Evolutionary conservation across 2,888 invertebrate species (phyloP), one percentile per base, ranked within the genome.

Genomic region (Eupithecia subfuscata): DNA sequence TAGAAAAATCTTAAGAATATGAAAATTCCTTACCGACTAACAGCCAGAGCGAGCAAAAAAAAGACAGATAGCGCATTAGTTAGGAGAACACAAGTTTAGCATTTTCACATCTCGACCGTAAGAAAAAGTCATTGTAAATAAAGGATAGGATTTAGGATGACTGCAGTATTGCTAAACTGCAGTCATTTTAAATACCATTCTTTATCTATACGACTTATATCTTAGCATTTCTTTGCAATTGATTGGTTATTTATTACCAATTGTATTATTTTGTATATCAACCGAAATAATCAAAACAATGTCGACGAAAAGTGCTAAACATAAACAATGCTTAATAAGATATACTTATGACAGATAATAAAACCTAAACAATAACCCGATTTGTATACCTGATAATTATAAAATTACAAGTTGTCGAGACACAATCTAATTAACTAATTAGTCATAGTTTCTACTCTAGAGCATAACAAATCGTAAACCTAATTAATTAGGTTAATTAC

Each of bases 1-100:
- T 11, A n/a, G 16, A 18, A 6, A 45, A 18, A 52, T 18, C n/a
- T n/a, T 11, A 37, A 65, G 2, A 14, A 37, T 56, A 56, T 56
- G 22, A 74, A 74, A 45, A 79, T 82, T 85, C 86, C 91, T 91
- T 91, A 92, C 91, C 91, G 84, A 92, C 91, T 91, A 89, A 85
- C 83, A 85, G 79, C 88, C 90, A 87, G 84, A 88, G 86, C 82
- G 86, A 88, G 89, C 88, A 87, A 87, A 86, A 84, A 84, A 85
- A 86, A 79, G 84, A 86, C 76, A 83, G 82, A 82, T 70, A 78
- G 74, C 74, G 12, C 80, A 83, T 80, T 80, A 79, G 82, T 80
- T 79, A 83, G 81, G 82, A 79, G 77, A 75, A 43, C 60, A 70
- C 63, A 73, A 73, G 30, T 64, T 52, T 48, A 71, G 69, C 71